Conservation (phyloP, 2,797 vertebrate genomes). For the Anabas testudineus region DNA sequence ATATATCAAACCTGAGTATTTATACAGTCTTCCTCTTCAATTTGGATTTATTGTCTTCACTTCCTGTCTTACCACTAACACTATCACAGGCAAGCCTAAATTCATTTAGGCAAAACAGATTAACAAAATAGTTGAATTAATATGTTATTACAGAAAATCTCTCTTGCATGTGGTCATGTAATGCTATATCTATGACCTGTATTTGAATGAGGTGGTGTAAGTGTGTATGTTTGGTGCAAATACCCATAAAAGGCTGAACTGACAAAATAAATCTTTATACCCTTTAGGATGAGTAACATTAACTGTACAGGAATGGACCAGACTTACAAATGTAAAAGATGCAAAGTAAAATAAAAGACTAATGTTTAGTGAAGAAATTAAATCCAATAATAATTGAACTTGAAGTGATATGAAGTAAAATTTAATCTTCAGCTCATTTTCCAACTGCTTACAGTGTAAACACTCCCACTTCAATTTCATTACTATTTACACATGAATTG, state of each 20-base stretch:
- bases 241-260: slow-evolving; percentile 38
- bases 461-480: too few relatives aligned
- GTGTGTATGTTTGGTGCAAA: slow-evolving; percentile 43
- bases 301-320: not conserved
- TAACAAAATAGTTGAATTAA: too few relatives aligned
- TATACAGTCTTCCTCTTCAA: slow-evolving; percentile 35
- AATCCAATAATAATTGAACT: not conserved
- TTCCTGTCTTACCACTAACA: slow-evolving; percentile 36
- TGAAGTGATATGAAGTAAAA: not conserved
- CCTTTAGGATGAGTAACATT: slow-evolving; percentile 17
- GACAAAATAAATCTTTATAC: slow-evolving; percentile 66
- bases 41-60: slow-evolving; percentile 52
- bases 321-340: not conserved
- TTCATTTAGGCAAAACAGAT: slow-evolving; percentile 7
- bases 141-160: slow-evolving; percentile 39
- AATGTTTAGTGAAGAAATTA: not conserved
- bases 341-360: slow-evolving; percentile 3
- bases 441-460: too few relatives aligned
- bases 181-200: slow-evolving; percentile 49
- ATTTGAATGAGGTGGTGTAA: too few relatives aligned
- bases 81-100: slow-evolving; percentile 5
- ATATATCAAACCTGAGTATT: slow-evolving; percentile 55
- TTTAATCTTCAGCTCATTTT: too few relatives aligned
- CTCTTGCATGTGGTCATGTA: slow-evolving; percentile 25
- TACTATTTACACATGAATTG: too few relatives aligned